A percentile compares a stretch with the other conserved stretches of the same genome.
Conservation (phyloP, 2,888 invertebrate genomes). For the Drosophila anceps region DNA sequence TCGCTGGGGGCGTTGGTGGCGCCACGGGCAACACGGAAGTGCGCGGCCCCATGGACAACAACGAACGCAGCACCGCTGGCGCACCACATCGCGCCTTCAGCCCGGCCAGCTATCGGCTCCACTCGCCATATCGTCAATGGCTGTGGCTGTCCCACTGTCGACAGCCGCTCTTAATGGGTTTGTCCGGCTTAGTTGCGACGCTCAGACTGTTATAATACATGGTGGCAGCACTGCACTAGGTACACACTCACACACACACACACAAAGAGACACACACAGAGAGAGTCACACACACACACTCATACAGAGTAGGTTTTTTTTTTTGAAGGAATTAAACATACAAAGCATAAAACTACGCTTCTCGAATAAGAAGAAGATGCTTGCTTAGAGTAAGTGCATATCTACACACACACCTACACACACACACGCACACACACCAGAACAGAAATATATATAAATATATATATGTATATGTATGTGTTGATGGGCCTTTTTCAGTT, state of each 20-base stretch:
- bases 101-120: constrained; percentile 26
- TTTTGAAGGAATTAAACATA: constrained; percentile 33
- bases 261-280: neutral
- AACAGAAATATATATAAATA: constrained; percentile 9
- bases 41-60: constrained; percentile 82
- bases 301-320: constrained; percentile 22
- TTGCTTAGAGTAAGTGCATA: constrained; percentile 30
- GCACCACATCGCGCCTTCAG: constrained; percentile 23
- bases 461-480: constrained; percentile 6
- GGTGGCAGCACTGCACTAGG: constrained; percentile 32
- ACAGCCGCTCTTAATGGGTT: constrained; percentile 76
- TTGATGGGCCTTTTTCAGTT: constrained; percentile 29
- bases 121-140: constrained; percentile 31
- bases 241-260: constrained; percentile 26
- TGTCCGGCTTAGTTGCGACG: constrained; percentile 78
- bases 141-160: constrained; percentile 43
- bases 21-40: constrained; percentile 74
- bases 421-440: neutral
- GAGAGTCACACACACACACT: constrained; percentile 21
- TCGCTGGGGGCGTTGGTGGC: constrained; percentile 47
- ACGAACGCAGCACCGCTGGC: constrained; percentile 76
- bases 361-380: constrained; percentile 4
- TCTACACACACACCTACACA: constrained; percentile 25
- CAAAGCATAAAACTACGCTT: neutral
- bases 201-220: constrained; percentile 83